Evolutionary conservation across 2,113 vertebrate genomes (phyloP).

Genomic region (Plecotus auritus): DNA sequence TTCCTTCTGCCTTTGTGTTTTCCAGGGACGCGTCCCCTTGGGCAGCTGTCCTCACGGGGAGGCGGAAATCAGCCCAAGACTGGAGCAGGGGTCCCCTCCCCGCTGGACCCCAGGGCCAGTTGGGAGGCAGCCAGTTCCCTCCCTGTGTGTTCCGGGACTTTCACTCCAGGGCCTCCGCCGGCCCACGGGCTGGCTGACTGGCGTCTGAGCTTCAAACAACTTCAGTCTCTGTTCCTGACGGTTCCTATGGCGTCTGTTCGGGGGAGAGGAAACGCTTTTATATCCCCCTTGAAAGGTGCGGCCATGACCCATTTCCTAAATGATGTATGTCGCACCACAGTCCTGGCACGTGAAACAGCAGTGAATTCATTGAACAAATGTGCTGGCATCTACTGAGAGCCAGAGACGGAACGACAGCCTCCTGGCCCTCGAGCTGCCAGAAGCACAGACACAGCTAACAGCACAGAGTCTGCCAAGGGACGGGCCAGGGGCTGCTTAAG

Average conservation of each 20-base stretch:
- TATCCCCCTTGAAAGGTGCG: not conserved
- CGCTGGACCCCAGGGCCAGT: rapidly evolving
- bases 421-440: too few species aligned
- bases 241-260: not conserved
- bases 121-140: not conserved
- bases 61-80: not conserved
- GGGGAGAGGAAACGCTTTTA: not conserved
- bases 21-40: not conserved
- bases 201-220: too few species aligned
- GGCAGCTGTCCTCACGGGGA: not conserved
- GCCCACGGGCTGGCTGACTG: too few species aligned
- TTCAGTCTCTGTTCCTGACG: too few species aligned
- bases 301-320: not conserved
- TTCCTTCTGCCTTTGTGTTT: not conserved
- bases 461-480: not conserved
- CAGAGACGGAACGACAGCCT: not conserved
- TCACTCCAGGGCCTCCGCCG: too few species aligned
- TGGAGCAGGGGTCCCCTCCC: rapidly evolving
- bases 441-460: too few species aligned
- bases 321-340: not conserved
- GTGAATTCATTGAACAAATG: not conserved
- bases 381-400: not conserved
- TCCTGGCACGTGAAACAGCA: not conserved
- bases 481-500: rapidly evolving
- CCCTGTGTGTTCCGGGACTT: too few species aligned